Base-by-base conservation (phyloP, 2,888 invertebrate species). In the Cyclophora punctaria region DNA sequence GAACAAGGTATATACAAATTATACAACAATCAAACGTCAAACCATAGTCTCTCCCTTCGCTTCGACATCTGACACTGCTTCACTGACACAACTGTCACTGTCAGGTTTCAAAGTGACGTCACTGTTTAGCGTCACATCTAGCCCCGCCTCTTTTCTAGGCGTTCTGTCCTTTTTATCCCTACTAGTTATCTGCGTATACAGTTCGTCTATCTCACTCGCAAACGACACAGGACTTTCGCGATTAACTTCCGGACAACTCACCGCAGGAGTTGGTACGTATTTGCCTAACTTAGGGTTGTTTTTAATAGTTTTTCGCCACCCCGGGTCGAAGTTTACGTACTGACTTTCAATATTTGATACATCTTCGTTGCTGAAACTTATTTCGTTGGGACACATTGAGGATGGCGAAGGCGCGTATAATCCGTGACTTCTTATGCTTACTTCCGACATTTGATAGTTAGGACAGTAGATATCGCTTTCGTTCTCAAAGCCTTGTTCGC, bases 171-270 rank as follows among this genome's bases (percentile, higher is more conserved):
- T 75, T 49, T 82, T 74, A 50, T 83, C 80, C 57, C 84, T 69
- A 60, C 91, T 83, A 7, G 90, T 89, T 45, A 93, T 93, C 66
- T 92, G 92, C 61, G 93, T 92, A 69, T 93, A 93, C 5, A 93
- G 79, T 67, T 93, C 93, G 65, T 93, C 93, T 47, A 93, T 81
- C 60, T 91, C 91, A 64, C 91, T 91, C 44, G 80, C 68, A 57
- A 84, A 83, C 0, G 89, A 88, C 34, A 81, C 80, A 0, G 89
- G 87, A 64, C 85, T 79, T 4, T 86, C 82, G 3, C 87, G 62
- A 54, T 86, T 85, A 0, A 86, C 88, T 56, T 87, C 88, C 0
- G 87, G 87, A 64, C 88, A 87, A 51, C 86, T 86, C 3, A 84
- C 64, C 1, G 86, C 86, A 0, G 87, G 85, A 0, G 83, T 81